Evolutionary conservation across 2,888 invertebrate species (phyloP).

Genomic region (Drosophila demipolita): DNA sequence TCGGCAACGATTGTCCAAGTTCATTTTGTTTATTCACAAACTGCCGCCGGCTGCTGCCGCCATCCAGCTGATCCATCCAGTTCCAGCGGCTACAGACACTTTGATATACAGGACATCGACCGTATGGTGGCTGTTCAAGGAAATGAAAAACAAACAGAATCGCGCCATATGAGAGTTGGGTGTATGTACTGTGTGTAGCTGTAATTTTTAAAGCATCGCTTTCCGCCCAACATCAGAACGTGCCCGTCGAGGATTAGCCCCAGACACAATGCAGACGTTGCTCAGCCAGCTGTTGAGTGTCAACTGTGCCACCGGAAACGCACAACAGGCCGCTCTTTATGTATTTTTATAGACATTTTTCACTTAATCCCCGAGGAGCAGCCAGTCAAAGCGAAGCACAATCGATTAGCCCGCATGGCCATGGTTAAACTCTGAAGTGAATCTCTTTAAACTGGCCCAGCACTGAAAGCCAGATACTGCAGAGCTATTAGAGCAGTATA

Average conservation of each 20-base stretch:
- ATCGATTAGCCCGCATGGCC: slow-evolving; percentile 62
- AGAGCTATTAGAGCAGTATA: not conserved
- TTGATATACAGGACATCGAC: slow-evolving; percentile 59
- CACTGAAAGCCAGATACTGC: too few relatives aligned
- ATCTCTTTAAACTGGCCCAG: slow-evolving; percentile 47
- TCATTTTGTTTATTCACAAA: slow-evolving; percentile 60
- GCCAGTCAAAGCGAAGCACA: slow-evolving; percentile 19
- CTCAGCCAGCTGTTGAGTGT: slow-evolving; percentile 62
- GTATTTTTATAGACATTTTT: slow-evolving; percentile 51
- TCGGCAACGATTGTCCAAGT: slow-evolving; percentile 23
- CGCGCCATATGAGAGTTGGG: slow-evolving; percentile 37
- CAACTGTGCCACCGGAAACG: slow-evolving; percentile 66
- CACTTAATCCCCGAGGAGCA: slow-evolving; percentile 43
- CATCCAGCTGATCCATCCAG: slow-evolving; percentile 43
- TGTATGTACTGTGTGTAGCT: slow-evolving; percentile 15
- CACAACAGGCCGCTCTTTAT: slow-evolving; percentile 40
- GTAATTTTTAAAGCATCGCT: slow-evolving; percentile 61
- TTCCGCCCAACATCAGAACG: slow-evolving; percentile 63
- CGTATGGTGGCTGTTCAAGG: slow-evolving; percentile 72
- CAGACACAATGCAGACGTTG: slow-evolving; percentile 56
- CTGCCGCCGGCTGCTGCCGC: slow-evolving; percentile 30
- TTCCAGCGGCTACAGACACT: slow-evolving; percentile 19
- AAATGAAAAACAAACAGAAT: slow-evolving; percentile 77
- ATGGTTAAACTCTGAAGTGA: slow-evolving; percentile 13
- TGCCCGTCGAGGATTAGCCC: slow-evolving; percentile 74